Evolutionary conservation across 2,888 invertebrate species (phyloP), one percentile per base, ranked within the genome.

Genomic region (Lasioglossum lativentre): DNA sequence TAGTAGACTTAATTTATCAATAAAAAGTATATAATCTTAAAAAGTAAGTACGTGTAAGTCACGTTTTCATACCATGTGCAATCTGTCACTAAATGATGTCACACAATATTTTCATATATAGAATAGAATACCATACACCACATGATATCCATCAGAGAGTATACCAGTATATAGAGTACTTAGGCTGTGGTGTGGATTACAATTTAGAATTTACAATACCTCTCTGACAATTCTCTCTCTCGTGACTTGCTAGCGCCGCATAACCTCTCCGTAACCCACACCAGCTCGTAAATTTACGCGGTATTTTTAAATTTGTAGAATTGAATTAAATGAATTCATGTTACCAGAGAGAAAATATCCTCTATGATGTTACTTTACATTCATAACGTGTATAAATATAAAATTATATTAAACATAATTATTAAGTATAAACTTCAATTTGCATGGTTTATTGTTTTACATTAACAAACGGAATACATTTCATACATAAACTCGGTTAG

Each of bases 381-480:
- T 45, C n/a, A n/a, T n/a, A 4, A 16, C 12, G n/a, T 12, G 4
- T 56, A 56, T 56, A 56, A 4, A 34, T 38, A 38, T 19, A 23
- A 66, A 14, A 34, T 19, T 38, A 66, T 19, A 10, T 34, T 4
- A 66, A 3, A 19, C 19, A 66, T 19, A 66, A 23, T 19, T 34
- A 66, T 74, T 16, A 40, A 63, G 42, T 63, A 75, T 75, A 19
- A 34, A 45, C 27, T 75, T 45, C 42, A 30, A 63, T 75, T 63
- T 42, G 27, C 27, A 63, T 40, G 42, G 14, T 75, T 47, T 72
- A 42, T 75, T 42, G 27, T 63, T 63, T 75, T 42, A 75, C 30
- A 30, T 70, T 70, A 42, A 42, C 59, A 63, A 66, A 63, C 75
- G 66, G 30, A 19, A 45, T 75, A 66, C 66, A 70, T 70, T 70